Evolutionary conservation across 2,888 invertebrate genomes (phyloP).

Genomic region (Limenitis arthemis): DNA sequence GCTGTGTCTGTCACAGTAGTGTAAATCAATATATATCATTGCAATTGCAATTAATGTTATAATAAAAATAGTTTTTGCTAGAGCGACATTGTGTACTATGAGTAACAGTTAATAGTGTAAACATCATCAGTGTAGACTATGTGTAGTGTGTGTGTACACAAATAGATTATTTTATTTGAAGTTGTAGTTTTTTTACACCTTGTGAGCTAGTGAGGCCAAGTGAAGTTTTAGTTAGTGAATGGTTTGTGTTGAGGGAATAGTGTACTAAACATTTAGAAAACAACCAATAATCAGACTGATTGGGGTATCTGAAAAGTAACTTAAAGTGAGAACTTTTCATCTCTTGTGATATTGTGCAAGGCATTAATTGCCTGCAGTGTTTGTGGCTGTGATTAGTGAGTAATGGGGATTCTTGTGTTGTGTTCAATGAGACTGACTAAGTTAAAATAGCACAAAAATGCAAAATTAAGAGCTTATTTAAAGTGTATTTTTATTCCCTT

Average conservation of each 20-base stretch:
- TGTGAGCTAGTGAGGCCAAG: conserved; percentile 49
- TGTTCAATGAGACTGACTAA: conserved; percentile 17
- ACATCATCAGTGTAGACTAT: conserved; percentile 61
- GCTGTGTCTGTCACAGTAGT: conserved; percentile 53
- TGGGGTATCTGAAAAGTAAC: conserved; percentile 5
- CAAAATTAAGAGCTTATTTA: too few relatives aligned
- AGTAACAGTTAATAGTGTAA: conserved; percentile 51
- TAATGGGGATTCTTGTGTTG: conserved; percentile 10
- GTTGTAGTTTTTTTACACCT: conserved; percentile 68
- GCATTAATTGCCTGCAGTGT: conserved; percentile 14
- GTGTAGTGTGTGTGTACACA: conserved; percentile 68
- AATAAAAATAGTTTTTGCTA: conserved; percentile 45
- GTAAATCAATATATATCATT: conserved; percentile 49
- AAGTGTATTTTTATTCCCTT: too few relatives aligned
- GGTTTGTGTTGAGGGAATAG: conserved; percentile 18
- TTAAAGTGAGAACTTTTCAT: conserved; percentile 1
- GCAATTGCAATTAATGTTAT: conserved; percentile 32
- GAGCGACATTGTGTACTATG: conserved; percentile 44
- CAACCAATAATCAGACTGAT: conserved; percentile 6
- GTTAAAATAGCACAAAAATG: conserved; percentile 1
- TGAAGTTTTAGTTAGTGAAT: conserved; percentile 33
- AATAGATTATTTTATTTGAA: conserved; percentile 61
- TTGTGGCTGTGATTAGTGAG: conserved; percentile 22
- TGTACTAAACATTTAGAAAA: conserved; percentile 1
- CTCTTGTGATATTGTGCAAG: conserved; percentile 17